Evolutionary conservation across 1,140 invertebrate species (phyloP).

Genomic region (Ctenoplectra terminalis): DNA sequence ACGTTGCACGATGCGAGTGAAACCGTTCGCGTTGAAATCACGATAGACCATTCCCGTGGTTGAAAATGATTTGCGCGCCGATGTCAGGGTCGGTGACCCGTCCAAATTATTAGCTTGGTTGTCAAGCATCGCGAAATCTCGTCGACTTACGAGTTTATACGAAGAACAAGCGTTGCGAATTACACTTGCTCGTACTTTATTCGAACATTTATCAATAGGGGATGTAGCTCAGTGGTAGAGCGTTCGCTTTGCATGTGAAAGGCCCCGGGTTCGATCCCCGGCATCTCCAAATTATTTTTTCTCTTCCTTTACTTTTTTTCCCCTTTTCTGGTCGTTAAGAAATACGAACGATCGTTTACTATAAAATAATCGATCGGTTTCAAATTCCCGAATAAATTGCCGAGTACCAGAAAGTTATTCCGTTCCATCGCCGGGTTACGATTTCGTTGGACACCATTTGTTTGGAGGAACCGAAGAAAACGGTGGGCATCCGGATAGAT

Average conservation of each 20-base stretch:
- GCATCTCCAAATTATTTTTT: conserved; percentile 84
- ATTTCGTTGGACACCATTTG: neutral
- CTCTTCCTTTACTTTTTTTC: neutral
- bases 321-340: neutral
- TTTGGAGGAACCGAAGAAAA: neutral
- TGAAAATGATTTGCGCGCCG: neutral
- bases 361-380: no score
- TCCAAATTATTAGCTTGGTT: conserved; percentile 1
- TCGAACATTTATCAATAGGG: conserved; percentile 85
- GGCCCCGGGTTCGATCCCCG: conserved; percentile 89
- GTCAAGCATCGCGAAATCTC: neutral
- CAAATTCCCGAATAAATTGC: neutral
- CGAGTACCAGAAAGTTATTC: neutral
- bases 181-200: no score
- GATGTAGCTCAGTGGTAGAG: conserved; percentile 83
- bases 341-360: no score
- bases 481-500: conserved; percentile 28
- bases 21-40: neutral
- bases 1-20: neutral
- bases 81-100: neutral
- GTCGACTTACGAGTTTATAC: no score
- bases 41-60: neutral
- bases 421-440: no score
- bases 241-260: conserved; percentile 89
- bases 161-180: no score